Evolutionary conservation across 2,113 vertebrate genomes (phyloP), one percentile per base, ranked within the genome.

Genomic region (Octodon degus): DNA sequence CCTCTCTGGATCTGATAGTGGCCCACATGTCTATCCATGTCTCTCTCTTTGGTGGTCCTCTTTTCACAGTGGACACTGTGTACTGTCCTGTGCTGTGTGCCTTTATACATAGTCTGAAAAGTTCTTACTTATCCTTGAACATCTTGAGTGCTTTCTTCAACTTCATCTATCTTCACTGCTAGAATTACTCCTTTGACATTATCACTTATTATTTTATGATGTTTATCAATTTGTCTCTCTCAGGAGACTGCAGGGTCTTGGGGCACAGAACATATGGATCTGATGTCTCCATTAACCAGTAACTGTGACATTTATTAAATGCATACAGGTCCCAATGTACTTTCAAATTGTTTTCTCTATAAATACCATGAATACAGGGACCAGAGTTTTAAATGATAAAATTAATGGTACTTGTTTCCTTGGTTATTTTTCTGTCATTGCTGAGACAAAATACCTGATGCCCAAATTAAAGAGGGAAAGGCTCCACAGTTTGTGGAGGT

Each of bases 361-460:
- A 76, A 47, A 76, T 1, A 90, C 24, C 5, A 5, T 37, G 13
- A 86, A 86, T 60, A 13, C 11, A 62, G 37, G 25, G 58, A 88
- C 19, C 32, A 50, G 50, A 55, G 79, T 62, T 89, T 92, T 82
- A 24, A 95, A 82, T 74, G 86, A 89, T 32, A 58, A 58, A 86
- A 94, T 72, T 67, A 47, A 25, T 43, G 27, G 76, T 86, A 53
- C 62, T 83, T 11, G 77, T n/a, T 40, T 90, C 16, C 17, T 17
- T 58, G 5, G 55, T 58, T 58, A 58, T 16, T 58, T 58, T 58
- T 58, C 3, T 58, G 16, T 58, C 55, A 58, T 19, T 58, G 55
- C 55, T 58, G 16, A 58, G 55, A 55, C 53, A 55, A 55, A 13
- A 55, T 55, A 55, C 53, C 53, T 55, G 53, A 55, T 55, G 53